phyloP scores from a whole-genome alignment of 2,113 vertebrate species.

The Sinocyclocheilus maitianheensis region DNA sequence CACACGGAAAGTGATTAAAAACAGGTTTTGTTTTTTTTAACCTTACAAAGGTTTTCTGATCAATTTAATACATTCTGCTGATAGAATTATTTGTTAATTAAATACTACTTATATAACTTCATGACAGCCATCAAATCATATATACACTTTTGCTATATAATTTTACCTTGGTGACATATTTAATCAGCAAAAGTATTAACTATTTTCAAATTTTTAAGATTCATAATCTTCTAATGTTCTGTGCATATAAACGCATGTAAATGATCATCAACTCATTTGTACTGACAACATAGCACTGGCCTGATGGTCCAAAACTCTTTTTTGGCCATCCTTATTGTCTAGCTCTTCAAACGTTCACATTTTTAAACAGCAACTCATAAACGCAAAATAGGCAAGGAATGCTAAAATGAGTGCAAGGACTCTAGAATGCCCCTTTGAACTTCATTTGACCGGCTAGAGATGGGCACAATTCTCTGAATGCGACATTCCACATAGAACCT shows the following conservation, averaged over 20 bases:
- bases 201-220: no score
- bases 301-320: background rate
- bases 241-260: background rate
- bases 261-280: background rate
- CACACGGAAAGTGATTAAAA: no score
- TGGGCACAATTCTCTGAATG: background rate
- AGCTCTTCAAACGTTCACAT: background rate
- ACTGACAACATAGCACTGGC: background rate
- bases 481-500: constrained; percentile 36
- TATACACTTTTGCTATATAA: no score
- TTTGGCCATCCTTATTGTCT: background rate
- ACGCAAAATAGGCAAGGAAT: background rate
- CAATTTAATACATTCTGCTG: no score
- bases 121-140: no score
- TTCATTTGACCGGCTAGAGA: background rate
- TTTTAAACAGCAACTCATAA: background rate
- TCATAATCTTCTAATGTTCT: no score
- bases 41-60: no score
- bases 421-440: background rate
- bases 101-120: no score
- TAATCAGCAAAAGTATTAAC: background rate
- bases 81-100: no score
- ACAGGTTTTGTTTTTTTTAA: no score
- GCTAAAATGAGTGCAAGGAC: background rate
- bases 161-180: background rate